Evolutionary conservation across 2,888 invertebrate genomes (phyloP).

Genomic region (Andrena haemorrhoa): DNA sequence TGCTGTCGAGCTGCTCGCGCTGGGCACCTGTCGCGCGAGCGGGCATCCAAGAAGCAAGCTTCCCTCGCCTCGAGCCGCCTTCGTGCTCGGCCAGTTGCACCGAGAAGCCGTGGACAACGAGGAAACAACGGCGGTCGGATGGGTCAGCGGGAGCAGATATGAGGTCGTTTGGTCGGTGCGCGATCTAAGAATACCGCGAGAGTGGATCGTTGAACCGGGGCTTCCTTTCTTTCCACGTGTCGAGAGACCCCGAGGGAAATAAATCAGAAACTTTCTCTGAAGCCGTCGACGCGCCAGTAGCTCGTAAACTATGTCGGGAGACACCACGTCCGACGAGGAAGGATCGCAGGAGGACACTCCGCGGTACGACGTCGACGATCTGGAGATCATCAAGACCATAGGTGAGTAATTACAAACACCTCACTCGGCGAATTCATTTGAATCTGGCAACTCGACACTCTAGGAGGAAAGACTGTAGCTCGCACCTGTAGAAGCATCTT

Average conservation of each 20-base stretch:
- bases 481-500: too few relatives aligned
- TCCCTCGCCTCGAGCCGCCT: neutral
- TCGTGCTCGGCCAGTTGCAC: neutral
- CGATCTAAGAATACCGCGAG: slow-evolving; percentile 74
- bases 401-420: slow-evolving; percentile 87
- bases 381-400: slow-evolving; percentile 94
- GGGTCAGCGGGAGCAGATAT: slow-evolving; percentile 50
- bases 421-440: too few relatives aligned
- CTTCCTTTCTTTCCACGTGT: slow-evolving; percentile 75
- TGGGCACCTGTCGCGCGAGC: slow-evolving; percentile 10
- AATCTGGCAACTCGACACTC: too few relatives aligned
- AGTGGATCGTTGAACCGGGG: slow-evolving; percentile 77
- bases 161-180: slow-evolving; percentile 53
- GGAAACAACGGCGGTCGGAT: neutral
- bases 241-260: slow-evolving; percentile 55
- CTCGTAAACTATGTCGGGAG: slow-evolving; percentile 65
- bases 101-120: neutral
- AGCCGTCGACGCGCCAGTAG: slow-evolving; percentile 39
- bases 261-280: slow-evolving; percentile 72
- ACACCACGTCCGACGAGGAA: slow-evolving; percentile 80
- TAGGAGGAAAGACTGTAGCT: too few relatives aligned
- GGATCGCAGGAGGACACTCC: slow-evolving; percentile 80
- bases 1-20: slow-evolving; percentile 6
- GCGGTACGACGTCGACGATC: slow-evolving; percentile 90
- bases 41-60: neutral